phyloP scores from a whole-genome alignment of 35 echinoderm and acorn worm species.

The Amphiura filiformis region DNA sequence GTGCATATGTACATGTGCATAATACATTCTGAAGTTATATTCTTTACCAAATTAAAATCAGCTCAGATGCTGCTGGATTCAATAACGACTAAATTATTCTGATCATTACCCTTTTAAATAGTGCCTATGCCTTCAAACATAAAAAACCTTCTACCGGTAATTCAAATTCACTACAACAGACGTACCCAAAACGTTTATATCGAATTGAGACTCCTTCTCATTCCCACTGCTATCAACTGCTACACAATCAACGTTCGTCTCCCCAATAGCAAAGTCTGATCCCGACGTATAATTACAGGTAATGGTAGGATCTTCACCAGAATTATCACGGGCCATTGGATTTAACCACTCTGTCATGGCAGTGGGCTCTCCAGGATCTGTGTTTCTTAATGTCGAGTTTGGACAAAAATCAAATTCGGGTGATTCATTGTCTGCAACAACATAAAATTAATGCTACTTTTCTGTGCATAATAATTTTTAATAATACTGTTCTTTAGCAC shows the following conservation, averaged over 20 bases:
- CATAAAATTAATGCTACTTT: neutral
- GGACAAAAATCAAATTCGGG: neutral
- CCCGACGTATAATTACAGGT: neutral
- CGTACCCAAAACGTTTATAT: neutral
- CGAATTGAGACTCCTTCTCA: neutral
- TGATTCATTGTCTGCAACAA: neutral
- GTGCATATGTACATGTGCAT: too few relatives aligned
- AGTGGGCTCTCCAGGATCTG: neutral
- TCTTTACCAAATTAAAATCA: too few relatives aligned
- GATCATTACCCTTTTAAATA: too few relatives aligned
- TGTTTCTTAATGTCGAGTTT: neutral
- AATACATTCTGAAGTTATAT: neutral
- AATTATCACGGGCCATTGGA: neutral
- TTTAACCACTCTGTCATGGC: neutral
- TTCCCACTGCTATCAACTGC: neutral
- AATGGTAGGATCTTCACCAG: neutral
- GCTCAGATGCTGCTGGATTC: too few relatives aligned
- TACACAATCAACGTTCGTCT: neutral
- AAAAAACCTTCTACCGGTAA: too few relatives aligned
- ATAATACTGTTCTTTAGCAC: neutral
- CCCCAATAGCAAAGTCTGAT: neutral
- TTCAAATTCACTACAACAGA: too few relatives aligned
- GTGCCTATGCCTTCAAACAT: too few relatives aligned
- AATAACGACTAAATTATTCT: too few relatives aligned
- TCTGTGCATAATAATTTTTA: neutral